Evolutionary conservation across 2,888 invertebrate genomes (phyloP), one percentile per base, ranked within the genome.

Genomic region (Pheosia tremula): DNA sequence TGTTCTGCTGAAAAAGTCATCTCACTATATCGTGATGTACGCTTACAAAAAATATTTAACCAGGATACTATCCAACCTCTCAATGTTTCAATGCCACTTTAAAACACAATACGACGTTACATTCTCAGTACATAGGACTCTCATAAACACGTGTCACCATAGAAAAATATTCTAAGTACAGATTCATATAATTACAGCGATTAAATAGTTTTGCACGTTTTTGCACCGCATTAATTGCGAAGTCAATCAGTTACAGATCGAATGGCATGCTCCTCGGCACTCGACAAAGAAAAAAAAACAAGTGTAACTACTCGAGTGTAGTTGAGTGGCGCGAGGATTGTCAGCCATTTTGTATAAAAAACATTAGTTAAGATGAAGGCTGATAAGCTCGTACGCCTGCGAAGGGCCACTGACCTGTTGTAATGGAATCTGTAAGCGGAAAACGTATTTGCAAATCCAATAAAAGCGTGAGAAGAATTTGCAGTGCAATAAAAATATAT

Each of bases 301-400:
- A 45, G 56, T 45, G 45, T 36, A 36, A 24, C 24, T 9, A 36
- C 43, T 56, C 43, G 62, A 71, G 71, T 58, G 61, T 9, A 36
- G 36, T 56, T 24, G 62, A 71, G 71, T 58, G 61, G 56, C 59
- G 56, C 55, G 59, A 72, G 63, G 71, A 68, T 72, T 64, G 72
- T 62, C 63, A 71, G 57, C 56, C 36, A 58, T 64, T 59, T 55
- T 39, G 39, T 55, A 55, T 55, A 39, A 55, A 24, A 69, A 54
- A 66, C 64, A 62, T 58, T 66, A 64, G 63, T 72, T 63, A 71
- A 58, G 57, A 63, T 57, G 71, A 67, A 72, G 75, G 74, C 67
- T 62, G 67, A 45, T 57, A 13, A 58, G 58, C 52, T 38, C 5
- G 38, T 36, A 38, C 38, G 36, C 36, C 11, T 5, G 38, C 5